Evolutionary conservation across 2,888 invertebrate species (phyloP).

Genomic region (Tribolium freemani): DNA sequence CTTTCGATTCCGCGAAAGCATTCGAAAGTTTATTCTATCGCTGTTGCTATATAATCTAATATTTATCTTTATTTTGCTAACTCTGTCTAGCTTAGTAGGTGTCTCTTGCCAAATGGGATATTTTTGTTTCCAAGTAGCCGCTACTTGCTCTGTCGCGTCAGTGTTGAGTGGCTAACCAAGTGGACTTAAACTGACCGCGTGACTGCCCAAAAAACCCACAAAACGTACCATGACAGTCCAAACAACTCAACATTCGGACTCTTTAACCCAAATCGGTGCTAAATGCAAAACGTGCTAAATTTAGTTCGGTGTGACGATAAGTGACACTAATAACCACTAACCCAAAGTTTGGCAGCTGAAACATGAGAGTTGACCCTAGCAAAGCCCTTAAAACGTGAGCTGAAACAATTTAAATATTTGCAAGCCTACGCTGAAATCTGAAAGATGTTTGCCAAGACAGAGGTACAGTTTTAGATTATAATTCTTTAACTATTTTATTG

Average conservation of each 20-base stretch:
- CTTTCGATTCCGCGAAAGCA: slow-evolving; percentile 20
- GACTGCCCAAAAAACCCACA: slow-evolving; percentile 32
- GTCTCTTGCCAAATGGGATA: slow-evolving; percentile 69
- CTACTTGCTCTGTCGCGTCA: slow-evolving; percentile 63
- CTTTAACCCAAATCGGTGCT: background rate
- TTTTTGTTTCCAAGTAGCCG: slow-evolving; percentile 66
- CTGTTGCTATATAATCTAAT: slow-evolving; percentile 52
- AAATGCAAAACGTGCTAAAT: background rate
- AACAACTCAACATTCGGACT: slow-evolving; percentile 12
- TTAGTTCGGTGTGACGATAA: slow-evolving; percentile 3
- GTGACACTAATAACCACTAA: slow-evolving; percentile 35
- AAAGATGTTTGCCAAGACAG: slow-evolving; percentile 50
- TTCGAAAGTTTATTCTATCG: slow-evolving; percentile 39
- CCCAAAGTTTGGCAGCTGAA: slow-evolving; percentile 25
- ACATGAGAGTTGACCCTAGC: background rate
- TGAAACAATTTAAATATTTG: slow-evolving; percentile 41
- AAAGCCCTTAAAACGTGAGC: slow-evolving; percentile 23
- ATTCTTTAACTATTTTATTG: slow-evolving; percentile 51
- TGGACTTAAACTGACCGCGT: slow-evolving; percentile 57
- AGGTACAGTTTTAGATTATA: slow-evolving; percentile 54
- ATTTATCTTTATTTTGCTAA: slow-evolving; percentile 66
- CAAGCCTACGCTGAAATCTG: slow-evolving; percentile 50
- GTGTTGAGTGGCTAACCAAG: slow-evolving; percentile 63
- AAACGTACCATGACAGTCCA: slow-evolving; percentile 35
- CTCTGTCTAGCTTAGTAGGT: slow-evolving; percentile 64